Percentiles rank a stretch among this genome's conserved stretches.
Conservation (phyloP, 2,797 vertebrate species). For the Myotis findleyi region DNA sequence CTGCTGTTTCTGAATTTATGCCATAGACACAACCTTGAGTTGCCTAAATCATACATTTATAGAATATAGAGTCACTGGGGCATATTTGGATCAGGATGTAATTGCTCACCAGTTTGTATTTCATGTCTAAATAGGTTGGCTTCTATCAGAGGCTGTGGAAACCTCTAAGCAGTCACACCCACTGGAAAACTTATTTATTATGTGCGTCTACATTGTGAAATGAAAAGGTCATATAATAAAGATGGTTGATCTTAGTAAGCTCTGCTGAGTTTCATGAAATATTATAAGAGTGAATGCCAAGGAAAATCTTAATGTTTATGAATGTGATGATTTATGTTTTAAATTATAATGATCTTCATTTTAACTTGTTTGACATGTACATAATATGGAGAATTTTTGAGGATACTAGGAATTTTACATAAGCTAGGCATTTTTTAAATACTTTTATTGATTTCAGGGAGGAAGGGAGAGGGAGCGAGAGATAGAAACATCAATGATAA, state of each 20-base stretch:
- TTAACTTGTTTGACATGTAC: neutral
- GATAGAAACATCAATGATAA: too few species aligned
- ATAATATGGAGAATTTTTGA: neutral
- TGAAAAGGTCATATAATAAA: constrained; percentile 67
- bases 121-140: constrained; percentile 69
- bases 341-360: constrained; percentile 39
- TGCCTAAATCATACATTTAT: constrained; percentile 15
- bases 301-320: neutral
- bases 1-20: neutral
- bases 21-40: neutral
- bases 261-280: constrained; percentile 50
- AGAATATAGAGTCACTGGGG: neutral
- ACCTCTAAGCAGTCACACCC: neutral
- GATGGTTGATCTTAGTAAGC: constrained; percentile 51
- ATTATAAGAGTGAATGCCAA: constrained; percentile 24
- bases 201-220: constrained; percentile 33
- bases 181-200: constrained; percentile 5
- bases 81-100: neutral
- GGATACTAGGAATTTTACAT: neutral
- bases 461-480: too few species aligned
- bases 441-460: too few species aligned
- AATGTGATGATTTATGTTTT: constrained; percentile 12
- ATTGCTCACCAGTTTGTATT: constrained; percentile 61
- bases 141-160: neutral
- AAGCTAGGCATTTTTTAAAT: neutral